These are phyloP conservation scores for Drosophila multiciliata DNA, from an alignment of 2,888 invertebrate species.

Conservation along the genomic window DNA sequence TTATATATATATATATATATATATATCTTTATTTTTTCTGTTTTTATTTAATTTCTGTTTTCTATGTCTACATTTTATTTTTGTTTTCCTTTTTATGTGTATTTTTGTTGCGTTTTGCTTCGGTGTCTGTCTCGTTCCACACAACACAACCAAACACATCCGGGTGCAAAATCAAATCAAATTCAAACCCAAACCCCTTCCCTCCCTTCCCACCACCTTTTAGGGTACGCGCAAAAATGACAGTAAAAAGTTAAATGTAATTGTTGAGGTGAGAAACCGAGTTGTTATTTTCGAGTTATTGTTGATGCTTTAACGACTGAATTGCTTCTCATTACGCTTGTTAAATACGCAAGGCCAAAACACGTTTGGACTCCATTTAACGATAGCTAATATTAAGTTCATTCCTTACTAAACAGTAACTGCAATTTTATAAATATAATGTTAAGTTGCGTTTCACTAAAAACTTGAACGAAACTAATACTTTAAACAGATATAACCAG, in stretches of 20 bases:
- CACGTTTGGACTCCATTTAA: slow-evolving; percentile 26
- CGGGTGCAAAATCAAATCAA: slow-evolving; percentile 26
- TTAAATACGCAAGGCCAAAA: slow-evolving; percentile 10
- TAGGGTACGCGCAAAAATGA: slow-evolving; percentile 84
- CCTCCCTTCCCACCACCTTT: slow-evolving; percentile 36
- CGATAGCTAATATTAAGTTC: slow-evolving; percentile 11
- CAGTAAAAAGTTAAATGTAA: slow-evolving; percentile 83
- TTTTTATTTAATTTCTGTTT: slow-evolving; percentile 34
- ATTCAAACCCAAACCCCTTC: slow-evolving; percentile 12
- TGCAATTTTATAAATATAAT: neutral
- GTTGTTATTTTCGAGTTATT: slow-evolving; percentile 49
- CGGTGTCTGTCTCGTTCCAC: slow-evolving; percentile 62
- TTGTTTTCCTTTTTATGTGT: slow-evolving; percentile 33
- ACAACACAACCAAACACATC: slow-evolving; percentile 27
- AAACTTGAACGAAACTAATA: neutral
- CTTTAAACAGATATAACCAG: neutral
- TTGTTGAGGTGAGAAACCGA: slow-evolving; percentile 84
- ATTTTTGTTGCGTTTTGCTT: slow-evolving; percentile 64
- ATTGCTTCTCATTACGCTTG: slow-evolving; percentile 31
- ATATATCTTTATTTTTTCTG: neutral
- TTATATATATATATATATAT: neutral
- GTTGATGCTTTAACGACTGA: slow-evolving; percentile 35
- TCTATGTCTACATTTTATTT: slow-evolving; percentile 33
- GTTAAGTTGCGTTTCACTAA: slow-evolving; percentile 3
- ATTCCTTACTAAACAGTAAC: slow-evolving; percentile 12